Base-by-base conservation (phyloP, 1,140 invertebrate genomes). In the Eumaeus atala region DNA sequence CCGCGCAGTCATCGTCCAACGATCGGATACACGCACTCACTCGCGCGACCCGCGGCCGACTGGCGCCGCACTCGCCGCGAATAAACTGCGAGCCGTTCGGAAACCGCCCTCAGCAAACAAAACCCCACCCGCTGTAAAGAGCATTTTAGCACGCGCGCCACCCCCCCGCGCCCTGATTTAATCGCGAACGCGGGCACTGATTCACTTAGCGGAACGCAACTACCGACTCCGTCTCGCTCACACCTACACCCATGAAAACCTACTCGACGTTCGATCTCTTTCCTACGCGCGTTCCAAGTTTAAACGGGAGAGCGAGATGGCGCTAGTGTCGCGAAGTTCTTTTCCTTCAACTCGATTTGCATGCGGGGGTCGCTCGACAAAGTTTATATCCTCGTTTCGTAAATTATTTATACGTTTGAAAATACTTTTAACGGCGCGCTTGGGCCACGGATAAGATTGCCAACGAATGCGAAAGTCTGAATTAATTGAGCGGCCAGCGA, bases 401-500 rank as follows among this genome's bases (percentile, higher is more conserved):
- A 84, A 84, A 87, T 87, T 84, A 87, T 87, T 87, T 81, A 87
- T 83, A 74, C 81, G 67, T 84, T 83, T 77, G 78, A 68, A 84
- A 84, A 84, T 87, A 83, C 75, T 84, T 86, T 87, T 84, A 82
- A 83, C 76, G 74, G 72, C 64, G 61, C 69, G 65, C 61, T 71
- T 67, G 65, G 66, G 59, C 64, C 62, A 64, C 66, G 64, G 71
- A 73, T 77, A 80, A 84, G 77, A 86, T 83, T 86, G 74, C 71
- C 71, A 79, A 81, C 68, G 69, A 70, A 67, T 59, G 58, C 56
- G 56, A 51, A 40, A 47, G 38, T 44, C 48, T 51, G 73, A 73
- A 80, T 84, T 78, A 79, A 84, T 68, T 73, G 78, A 76, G 72
- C 73, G 72, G 68, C 70, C 72, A 64, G 65, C 59, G 58, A 64